Evolutionary conservation across 2,113 vertebrate species (phyloP), one percentile per base, ranked within the genome.

Genomic region (Bubo blakistoni): DNA sequence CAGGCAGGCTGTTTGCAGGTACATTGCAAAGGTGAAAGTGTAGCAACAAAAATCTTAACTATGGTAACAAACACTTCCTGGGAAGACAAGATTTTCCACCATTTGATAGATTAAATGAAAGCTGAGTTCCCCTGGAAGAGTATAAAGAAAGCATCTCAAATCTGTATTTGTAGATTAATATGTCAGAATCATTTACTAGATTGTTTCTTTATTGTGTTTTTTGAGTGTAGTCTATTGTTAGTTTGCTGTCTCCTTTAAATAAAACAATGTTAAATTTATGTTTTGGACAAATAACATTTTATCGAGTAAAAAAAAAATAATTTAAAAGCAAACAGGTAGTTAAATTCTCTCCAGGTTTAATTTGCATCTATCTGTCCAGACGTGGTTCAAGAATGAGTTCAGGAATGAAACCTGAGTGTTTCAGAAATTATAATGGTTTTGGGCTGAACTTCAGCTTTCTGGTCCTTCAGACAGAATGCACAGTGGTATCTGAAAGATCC

Each of bases 1-100:
- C 67, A 72, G 52, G 42, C 21, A 66, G 26, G 27, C 5, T 54
- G 4, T 49, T 76, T 54, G 25, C 58, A 87, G 54, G 10, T 16
- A n/a, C 2, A 3, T 6, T 0, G 0, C 30, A 25, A 58, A 63
- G 38, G 40, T 55, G 49, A 69, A 86, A 52, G 9, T 10, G 10
- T 40, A 58, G 9, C 30, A 63, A 52, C 19, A 51, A 47, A 58
- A 38, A 2, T 78, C 54, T 46, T 25, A 55, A 20, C 38, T 61
- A n/a, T 8, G 21, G 13, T 5, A 46, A 51, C 7, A 51, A 84
- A 79, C 69, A 2, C 14, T 38, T 73, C 12, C 12, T 6, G 9
- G 14, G 38, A 57, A 66, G 20, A 38, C 5, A 40, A 9, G 18
- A 54, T 80, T 92, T 83, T 52, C 24, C 17, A 76, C 6, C 24